Evolutionary conservation across 2,797 vertebrate genomes (phyloP), one percentile per base, ranked within the genome.

Genomic region (Paedocypris micromegethes): DNA sequence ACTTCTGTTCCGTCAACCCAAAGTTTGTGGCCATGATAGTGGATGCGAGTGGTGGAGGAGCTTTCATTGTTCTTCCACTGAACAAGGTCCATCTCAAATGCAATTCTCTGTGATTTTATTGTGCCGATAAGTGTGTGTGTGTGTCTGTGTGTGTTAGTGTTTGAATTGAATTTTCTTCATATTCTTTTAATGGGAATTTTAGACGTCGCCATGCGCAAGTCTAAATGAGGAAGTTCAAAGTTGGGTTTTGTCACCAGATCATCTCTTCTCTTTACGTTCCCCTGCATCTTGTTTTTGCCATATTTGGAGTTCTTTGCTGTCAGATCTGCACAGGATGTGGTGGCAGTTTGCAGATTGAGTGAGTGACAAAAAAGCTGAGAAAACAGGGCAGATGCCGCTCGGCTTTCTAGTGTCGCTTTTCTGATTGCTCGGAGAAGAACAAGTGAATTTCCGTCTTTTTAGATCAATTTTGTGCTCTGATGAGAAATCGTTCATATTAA

Each of bases 1-100:
- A 90, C 81, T 95, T 96, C 87, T 96, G 94, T 74, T 74, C 92
- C 0, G 92, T 95, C 54, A 96, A 96, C 87, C 93, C 94, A 73
- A 94, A 93, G 69, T 96, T 95, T 37, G 84, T 96, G 84, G 92
- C 93, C 84, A 92, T 95, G 82, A 92, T 96, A 43, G 93, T 94
- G 77, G 94, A 95, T 7, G 93, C 94, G 82, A 94, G 93, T 0
- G 94, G 93, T 0, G 93, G 93, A 45, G 94, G 93, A n/a, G 88
- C 94, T 72, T 96, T 96, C 86, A 86, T 95, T 49, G 93, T 95
- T 78, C 75, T 95, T 78, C 92, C 93, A 0, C 84, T 96, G 69
- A 81, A 37, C 82, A 95, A 95, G 93, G 94, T 96, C 81, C 59
- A 82, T 72, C 43, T 62, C 44, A n/a, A 61, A 9, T 6, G 40